Evolutionary conservation across 2,113 vertebrate genomes (phyloP).

Genomic region (Melanotaenia duboulayi): DNA sequence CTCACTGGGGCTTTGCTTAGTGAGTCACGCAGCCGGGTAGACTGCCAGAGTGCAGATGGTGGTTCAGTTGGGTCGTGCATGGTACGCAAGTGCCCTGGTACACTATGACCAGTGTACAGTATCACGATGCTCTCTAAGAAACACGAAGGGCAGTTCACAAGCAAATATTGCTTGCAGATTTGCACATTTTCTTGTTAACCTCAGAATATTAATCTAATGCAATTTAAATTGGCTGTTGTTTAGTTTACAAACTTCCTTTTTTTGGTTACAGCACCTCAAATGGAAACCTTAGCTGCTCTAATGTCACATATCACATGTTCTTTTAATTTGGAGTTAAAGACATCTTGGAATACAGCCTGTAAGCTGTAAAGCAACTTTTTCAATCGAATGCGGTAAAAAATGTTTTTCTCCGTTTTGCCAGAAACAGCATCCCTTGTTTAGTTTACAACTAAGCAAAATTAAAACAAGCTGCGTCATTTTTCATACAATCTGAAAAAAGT

Average conservation of each 20-base stretch:
- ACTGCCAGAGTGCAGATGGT: constrained; percentile 45
- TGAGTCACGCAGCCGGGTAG: constrained; percentile 53
- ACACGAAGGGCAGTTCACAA: neutral
- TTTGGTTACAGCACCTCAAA: constrained; percentile 11
- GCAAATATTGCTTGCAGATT: neutral
- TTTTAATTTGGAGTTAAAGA: neutral
- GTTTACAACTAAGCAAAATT: neutral
- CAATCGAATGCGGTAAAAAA: constrained; percentile 8
- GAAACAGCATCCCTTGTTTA: neutral
- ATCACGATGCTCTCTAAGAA: neutral
- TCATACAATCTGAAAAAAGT: neutral
- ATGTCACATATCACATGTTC: constrained; percentile 9
- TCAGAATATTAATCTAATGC: constrained; percentile 11
- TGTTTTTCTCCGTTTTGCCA: neutral
- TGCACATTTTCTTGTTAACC: neutral
- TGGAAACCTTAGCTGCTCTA: constrained; percentile 9
- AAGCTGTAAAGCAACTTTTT: constrained; percentile 12
- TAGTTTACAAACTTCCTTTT: neutral
- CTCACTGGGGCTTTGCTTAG: constrained; percentile 50
- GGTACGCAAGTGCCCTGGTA: constrained; percentile 5
- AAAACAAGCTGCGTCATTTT: neutral
- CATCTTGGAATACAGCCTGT: too few species aligned
- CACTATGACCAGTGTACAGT: constrained; percentile 14
- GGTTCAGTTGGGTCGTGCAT: constrained; percentile 28
- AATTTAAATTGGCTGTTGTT: constrained; percentile 18